Base-by-base conservation (phyloP, 2,888 invertebrate genomes). In the Ephialtes manifestator region DNA sequence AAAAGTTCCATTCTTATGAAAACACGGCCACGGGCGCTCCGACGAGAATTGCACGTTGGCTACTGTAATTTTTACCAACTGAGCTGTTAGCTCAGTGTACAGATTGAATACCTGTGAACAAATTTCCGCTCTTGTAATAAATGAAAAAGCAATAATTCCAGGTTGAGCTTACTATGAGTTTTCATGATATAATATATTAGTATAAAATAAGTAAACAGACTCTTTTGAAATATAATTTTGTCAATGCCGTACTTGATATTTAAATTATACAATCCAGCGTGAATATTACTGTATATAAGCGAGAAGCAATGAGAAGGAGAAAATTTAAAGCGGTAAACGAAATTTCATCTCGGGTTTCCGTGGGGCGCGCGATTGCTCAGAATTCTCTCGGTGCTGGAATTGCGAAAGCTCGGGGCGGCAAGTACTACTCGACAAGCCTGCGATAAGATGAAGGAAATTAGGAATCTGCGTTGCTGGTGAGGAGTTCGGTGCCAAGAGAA, bases 401-500 rank as follows among this genome's bases (percentile, higher is more conserved):
- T 77, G 55, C 65, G 43, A 58, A 4, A 58, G 72, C 20, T 71
- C 31, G 51, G 35, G 24, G 51, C 20, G 72, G 8, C 20, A 13
- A 51, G 39, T 11, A 71, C 20, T 13, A 28, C 53, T 48, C 20
- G 55, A 28, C 48, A 31, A 67, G 68, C 51, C 24, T 28, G 67
- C n/a, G 20, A 70, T 43, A 70, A 55, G 70, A 53, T n/a, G 60
- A 46, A 31, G 74, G 58, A 76, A 86, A 86, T 83, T 81, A 83
- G 81, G 83, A 84, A 81, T 83, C 75, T 55, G 35, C 43, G 68
- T 48, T 63, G 67, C 28, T 1, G 63, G 71, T 71, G 28, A 4
- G 18, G 35, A 20, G 43, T 8, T 24, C 43, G 39, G 39, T n/a
- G 51, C 1, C 24, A 2, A 24, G 15, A 67, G 58, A 35, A 39